Conservation (phyloP, 2,888 invertebrate species). For the Tachina grossa region DNA sequence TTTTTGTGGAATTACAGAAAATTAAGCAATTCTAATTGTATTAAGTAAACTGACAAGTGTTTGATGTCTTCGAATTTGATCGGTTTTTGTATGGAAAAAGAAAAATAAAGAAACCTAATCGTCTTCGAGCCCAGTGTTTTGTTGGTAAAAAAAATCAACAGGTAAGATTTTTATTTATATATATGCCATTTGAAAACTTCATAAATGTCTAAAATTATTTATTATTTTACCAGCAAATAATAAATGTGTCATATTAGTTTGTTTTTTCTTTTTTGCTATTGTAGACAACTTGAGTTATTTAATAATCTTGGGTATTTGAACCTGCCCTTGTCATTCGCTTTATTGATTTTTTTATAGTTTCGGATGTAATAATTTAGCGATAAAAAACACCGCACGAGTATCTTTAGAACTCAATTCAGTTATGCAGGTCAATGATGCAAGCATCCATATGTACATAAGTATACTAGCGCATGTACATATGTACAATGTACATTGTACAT, state of each 20-base stretch:
- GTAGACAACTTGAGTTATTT: neutral
- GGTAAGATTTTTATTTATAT: conserved; percentile 28
- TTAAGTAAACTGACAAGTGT: neutral
- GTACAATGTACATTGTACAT: neutral
- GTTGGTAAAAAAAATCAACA: conserved; percentile 60
- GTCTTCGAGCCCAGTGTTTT: neutral
- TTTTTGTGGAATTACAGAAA: conserved; percentile 13
- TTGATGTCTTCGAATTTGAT: neutral
- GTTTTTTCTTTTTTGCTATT: conserved; percentile 10
- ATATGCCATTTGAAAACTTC: neutral
- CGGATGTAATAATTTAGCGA: neutral
- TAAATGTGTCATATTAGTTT: neutral
- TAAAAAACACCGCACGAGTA: conserved; percentile 2
- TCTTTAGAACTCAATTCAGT: conserved; percentile 19
- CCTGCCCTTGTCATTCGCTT: conserved; percentile 51
- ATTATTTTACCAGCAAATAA: neutral
- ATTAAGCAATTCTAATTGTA: conserved; percentile 3
- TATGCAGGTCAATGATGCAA: conserved; percentile 47
- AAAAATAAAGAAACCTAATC: neutral
- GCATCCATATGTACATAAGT: neutral
- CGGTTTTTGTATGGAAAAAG: neutral
- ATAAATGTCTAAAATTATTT: neutral
- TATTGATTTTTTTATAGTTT: conserved; percentile 59
- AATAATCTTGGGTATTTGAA: neutral
- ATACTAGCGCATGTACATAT: neutral